Evolutionary conservation across 2,113 vertebrate species (phyloP).

Genomic region (Polypterus bichir): DNA sequence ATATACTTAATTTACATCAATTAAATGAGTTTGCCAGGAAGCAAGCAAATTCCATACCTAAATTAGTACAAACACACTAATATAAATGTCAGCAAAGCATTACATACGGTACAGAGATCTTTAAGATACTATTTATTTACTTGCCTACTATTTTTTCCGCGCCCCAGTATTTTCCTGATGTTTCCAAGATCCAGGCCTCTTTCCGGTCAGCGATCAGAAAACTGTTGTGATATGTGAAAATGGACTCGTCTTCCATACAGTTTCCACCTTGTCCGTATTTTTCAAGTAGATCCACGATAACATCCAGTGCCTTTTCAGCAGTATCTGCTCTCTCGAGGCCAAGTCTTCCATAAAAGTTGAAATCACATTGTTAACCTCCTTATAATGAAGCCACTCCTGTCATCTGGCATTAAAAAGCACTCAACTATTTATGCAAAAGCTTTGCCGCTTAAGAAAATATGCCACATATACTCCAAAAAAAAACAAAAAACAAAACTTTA

Average conservation of each 20-base stretch:
- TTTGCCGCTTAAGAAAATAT: too few species aligned
- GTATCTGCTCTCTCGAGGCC: conserved; percentile 83
- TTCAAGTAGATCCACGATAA: conserved; percentile 73
- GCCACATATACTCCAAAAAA: background rate
- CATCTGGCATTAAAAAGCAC: too few species aligned
- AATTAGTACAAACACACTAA: too few species aligned
- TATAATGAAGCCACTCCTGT: too few species aligned
- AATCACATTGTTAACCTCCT: background rate
- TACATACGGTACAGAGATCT: too few species aligned
- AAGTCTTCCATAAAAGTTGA: conserved; percentile 57
- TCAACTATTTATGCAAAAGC: too few species aligned
- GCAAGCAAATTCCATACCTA: too few species aligned
- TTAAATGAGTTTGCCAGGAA: too few species aligned
- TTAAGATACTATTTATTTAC: too few species aligned
- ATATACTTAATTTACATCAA: too few species aligned
- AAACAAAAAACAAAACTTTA: background rate
- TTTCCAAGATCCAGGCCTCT: conserved; percentile 91
- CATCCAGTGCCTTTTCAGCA: conserved; percentile 68
- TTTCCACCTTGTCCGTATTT: conserved; percentile 84
- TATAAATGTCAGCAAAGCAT: too few species aligned
- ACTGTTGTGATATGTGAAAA: conserved; percentile 86
- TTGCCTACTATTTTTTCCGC: conserved; percentile 73
- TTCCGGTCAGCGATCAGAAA: conserved; percentile 85
- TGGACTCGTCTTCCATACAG: conserved; percentile 69
- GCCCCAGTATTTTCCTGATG: conserved; percentile 80